Evolutionary conservation across 92 coral and sea anemone species (phyloP), one percentile per base, ranked within the genome.

Genomic region (Chrysogorgia sp.): DNA sequence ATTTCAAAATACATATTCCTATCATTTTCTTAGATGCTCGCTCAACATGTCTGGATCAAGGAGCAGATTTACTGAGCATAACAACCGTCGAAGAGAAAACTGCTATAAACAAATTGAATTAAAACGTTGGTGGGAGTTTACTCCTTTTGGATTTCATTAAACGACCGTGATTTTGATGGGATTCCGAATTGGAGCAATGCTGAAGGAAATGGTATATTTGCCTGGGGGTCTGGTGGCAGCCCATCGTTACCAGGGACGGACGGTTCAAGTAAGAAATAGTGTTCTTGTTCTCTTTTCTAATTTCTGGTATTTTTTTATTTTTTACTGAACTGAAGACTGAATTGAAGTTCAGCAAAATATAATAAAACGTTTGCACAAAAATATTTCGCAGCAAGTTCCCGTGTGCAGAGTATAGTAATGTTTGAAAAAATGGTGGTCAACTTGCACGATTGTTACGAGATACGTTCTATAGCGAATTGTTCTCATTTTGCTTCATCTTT

Each of bases 61-160:
- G 92, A 25, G 99, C 91, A 29, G 97, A 96, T 45, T 90, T 96
- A 45, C 87, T 96, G 47, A 92, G 92, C 67, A 84, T 96, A 34
- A 81, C 82, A 1, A 87, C 90, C 0, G 82, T 69, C 58, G 80
- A 81, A 24, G 99, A 89, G 82, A 89, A 82, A 49, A 70, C 47
- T 31, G 90, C 86, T 80, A 84, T 96, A 48, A 88, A 77, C 57
- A 83, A n/a, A 84, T 41, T 83, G 96, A 80, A 60, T 96, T 59
- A 83, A 79, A 76, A 63, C 88, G 14, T 58, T 87, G 25, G 83
- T 85, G 62, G 26, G 40, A 10, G 6, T 17, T 53, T 58, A 77
- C n/a, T 75, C 80, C 76, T 84, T 92, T 37, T 96, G 99, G 99
- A 83, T 96, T 22, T 93, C 97, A 14, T 81, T 96, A 75, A 96